Base-by-base conservation (phyloP, 2,113 vertebrate genomes). In the Hippocampus abdominalis region DNA sequence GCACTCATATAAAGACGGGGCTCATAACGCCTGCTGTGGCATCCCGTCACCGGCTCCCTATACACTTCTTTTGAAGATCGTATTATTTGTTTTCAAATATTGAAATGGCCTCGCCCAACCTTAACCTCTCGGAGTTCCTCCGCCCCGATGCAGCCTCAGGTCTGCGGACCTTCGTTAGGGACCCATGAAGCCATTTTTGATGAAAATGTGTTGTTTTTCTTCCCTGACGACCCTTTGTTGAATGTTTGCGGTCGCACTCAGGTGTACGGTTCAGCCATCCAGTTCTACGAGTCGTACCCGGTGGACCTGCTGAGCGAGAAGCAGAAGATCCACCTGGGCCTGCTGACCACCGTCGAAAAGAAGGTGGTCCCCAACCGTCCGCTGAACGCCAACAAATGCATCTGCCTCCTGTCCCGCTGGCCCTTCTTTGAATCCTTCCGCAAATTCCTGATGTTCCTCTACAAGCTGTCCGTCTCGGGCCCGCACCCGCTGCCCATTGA, bases 401-500 rank as follows among this genome's bases (percentile, higher is more conserved):
- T 99, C 90, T 99, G 97, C 86, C 91, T 99, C 81, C 95, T 98
- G 8, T 99, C 97, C 69, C 95, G 92, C n/a, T 99, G 97, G 97
- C 97, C 97, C 73, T 99, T 99, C 91, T 99, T 96, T 75, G 94
- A 96, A 64, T 93, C 95, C 74, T 99, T 98, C 90, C 85, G 92
- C 87, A 97, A 98, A 86, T 98, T 98, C 90, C 95, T 99, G 66
- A 94, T 95, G 93, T 99, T 98, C 90, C 93, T 98, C 76, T 96
- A 99, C 92, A 97, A 96, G 83, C 93, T 99, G 12, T 97, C 97
- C 8, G 93, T 98, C 77, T 97, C 97, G 51, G 96, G 95, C 66
- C 94, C 96, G n/a, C 95, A 98, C 88, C 94, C 92, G 46, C 94
- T 98, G 87, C 97, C 97, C 15, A 98, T 99, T 89, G 97, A 99